These are phyloP conservation scores for Astreopora myriophthalma DNA, from an alignment of 64 coral and sea anemone genomes.

Conservation along the genomic window DNA sequence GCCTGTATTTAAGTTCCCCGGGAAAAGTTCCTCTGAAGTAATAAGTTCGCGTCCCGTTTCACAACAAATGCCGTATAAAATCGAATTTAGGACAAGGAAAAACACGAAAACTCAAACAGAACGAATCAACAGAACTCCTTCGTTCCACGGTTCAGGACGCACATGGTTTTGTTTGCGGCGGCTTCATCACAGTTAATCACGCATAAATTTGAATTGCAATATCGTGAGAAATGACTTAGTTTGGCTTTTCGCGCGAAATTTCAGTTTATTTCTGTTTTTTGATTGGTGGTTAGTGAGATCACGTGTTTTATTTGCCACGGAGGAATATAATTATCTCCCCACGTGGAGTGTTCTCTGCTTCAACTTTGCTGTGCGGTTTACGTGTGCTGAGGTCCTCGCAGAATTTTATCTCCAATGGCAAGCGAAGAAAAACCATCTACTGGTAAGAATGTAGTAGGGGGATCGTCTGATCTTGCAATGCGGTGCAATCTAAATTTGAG, in stretches of 20 bases:
- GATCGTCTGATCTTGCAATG: neutral
- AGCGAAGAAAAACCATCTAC: constrained; percentile 67
- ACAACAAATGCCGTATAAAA: neutral
- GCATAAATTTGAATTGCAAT: too few species aligned
- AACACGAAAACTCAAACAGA: too few species aligned
- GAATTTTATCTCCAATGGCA: neutral
- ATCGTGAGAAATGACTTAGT: neutral
- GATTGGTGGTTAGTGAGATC: neutral
- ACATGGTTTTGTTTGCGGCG: too few species aligned
- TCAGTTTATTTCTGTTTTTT: neutral
- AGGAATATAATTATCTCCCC: neutral
- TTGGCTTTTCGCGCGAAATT: neutral
- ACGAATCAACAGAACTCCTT: neutral
- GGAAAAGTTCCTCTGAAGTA: neutral
- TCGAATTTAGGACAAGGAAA: neutral
- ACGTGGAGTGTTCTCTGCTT: neutral
- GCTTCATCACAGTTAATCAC: too few species aligned
- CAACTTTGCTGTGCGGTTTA: neutral
- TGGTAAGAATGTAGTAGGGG: constrained; percentile 5
- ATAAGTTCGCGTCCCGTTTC: neutral
- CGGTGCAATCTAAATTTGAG: neutral
- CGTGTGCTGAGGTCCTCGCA: neutral
- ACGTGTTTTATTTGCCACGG: neutral
- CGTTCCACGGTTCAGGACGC: neutral
- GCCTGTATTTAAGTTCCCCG: neutral